A percentile compares a stretch with the other conserved stretches of the same genome.
Evolutionary conservation across 2,797 vertebrate species (phyloP).

Genomic region (Pitangus sulphuratus): DNA sequence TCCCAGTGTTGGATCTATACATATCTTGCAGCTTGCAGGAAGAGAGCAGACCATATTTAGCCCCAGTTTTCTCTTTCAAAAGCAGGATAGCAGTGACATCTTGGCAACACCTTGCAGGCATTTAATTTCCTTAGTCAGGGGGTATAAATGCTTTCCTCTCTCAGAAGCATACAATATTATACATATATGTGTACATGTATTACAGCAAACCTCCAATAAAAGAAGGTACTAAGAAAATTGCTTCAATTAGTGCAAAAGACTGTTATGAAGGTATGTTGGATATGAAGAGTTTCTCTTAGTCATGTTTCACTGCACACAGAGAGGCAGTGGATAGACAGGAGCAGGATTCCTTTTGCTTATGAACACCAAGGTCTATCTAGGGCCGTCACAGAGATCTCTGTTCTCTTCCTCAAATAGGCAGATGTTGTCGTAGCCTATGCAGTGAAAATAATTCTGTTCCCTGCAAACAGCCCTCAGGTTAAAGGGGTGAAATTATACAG

Average conservation of each 20-base stretch:
- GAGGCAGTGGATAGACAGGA: background rate
- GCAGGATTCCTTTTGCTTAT: background rate
- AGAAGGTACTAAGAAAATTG: background rate
- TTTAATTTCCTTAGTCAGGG: background rate
- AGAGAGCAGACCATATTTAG: background rate
- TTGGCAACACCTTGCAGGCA: background rate
- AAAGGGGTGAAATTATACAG: background rate
- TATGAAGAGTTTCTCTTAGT: background rate
- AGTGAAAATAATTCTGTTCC: background rate
- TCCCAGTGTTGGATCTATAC: background rate
- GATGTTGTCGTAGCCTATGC: background rate
- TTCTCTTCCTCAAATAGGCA: background rate
- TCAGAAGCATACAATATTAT: background rate
- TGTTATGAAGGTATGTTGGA: background rate
- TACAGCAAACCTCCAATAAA: background rate
- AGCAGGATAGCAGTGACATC: background rate
- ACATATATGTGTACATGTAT: too few species aligned
- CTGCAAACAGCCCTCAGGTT: background rate
- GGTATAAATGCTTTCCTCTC: background rate
- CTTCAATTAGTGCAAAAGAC: background rate
- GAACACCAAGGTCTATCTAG: background rate
- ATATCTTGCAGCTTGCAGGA: background rate
- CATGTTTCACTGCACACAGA: background rate
- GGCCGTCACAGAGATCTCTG: background rate
- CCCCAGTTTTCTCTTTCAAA: background rate